These are phyloP conservation scores for Eulithis prunata DNA, from an alignment of 2,888 invertebrate genomes.

Conservation along the genomic window DNA sequence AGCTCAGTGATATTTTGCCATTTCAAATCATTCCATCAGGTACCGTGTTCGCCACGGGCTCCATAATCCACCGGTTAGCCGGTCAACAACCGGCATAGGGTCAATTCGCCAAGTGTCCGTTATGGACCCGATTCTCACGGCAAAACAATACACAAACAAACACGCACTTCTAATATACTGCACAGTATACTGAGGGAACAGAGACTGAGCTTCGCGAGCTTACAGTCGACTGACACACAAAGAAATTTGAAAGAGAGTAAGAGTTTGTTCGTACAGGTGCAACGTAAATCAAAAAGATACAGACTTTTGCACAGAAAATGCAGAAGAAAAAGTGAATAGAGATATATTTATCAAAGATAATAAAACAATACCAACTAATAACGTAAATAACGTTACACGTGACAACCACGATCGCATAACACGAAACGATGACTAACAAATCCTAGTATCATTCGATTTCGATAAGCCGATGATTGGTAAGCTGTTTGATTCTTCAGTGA, in stretches of 20 bases:
- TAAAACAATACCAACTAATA: too few relatives aligned
- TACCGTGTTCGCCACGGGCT: constrained; percentile 11
- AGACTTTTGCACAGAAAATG: too few relatives aligned
- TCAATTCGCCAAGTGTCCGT: constrained; percentile 52
- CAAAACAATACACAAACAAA: constrained; percentile 39
- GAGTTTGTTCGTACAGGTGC: too few relatives aligned
- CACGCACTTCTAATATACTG: constrained; percentile 26
- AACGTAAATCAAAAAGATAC: too few relatives aligned
- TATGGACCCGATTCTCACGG: constrained; percentile 54
- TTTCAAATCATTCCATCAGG: constrained; percentile 16
- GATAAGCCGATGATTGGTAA: neutral
- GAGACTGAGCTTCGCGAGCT: neutral
- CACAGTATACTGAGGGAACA: constrained; percentile 7
- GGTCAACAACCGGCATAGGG: constrained; percentile 48
- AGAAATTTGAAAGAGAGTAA: neutral
- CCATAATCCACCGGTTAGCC: constrained; percentile 36
- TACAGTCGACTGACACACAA: neutral
- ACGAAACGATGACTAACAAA: neutral
- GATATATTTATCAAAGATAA: neutral
- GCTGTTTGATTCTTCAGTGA: neutral
- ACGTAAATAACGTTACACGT: too few relatives aligned
- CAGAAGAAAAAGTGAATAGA: too few relatives aligned
- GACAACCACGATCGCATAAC: neutral
- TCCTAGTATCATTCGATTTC: neutral
- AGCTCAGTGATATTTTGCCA: neutral